Evolutionary conservation across 2,888 invertebrate genomes (phyloP), one percentile per base, ranked within the genome.

Genomic region (Phalangium opilio): DNA sequence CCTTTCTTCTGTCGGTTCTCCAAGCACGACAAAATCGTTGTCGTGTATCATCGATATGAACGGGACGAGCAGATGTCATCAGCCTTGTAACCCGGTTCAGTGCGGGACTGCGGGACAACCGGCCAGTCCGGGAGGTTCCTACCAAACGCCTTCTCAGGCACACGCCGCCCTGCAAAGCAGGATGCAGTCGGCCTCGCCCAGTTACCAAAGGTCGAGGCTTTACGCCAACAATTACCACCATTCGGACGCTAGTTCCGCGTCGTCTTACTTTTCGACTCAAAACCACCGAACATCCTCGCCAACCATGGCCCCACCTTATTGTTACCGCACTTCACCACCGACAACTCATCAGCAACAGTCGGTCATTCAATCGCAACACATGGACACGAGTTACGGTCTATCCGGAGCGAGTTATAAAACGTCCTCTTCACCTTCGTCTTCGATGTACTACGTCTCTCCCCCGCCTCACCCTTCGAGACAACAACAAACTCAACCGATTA

Each of bases 241-340:
- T 17, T 17, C 4, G 10, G 38, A 38, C 18, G 18, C 18, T 15
- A 38, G 15, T 3, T 17, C 15, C n/a, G 8, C 27, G 27, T 27
- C 27, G 27, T 27, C 27, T 8, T 38, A 38, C 14, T 8, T 38
- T 38, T 38, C 44, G 34, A 44, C 18, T 38, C 21, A 32, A 11
- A 20, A 42, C 34, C 53, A 53, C 14, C 41, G 53, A 41, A 50
- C 48, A 27, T 19, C 50, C 7, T 50, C 53, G 1, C 53, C 53
- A 3, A 46, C 34, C 14, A 45, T 50, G 10, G 48, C 45, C 33
- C 49, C 47, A 33, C 43, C 10, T 34, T 52, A 51, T 20, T 53
- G 53, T 36, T 53, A 53, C 33, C 46, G 53, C 21, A 49, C 53
- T 17, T 49, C 53, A 3, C 50, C 52, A 10, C 49, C 53, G 8